Percentiles rank a stretch among this genome's conserved stretches.
phyloP scores from a whole-genome alignment of 2,113 vertebrate genomes.

The Xiphophorus maculatus region DNA sequence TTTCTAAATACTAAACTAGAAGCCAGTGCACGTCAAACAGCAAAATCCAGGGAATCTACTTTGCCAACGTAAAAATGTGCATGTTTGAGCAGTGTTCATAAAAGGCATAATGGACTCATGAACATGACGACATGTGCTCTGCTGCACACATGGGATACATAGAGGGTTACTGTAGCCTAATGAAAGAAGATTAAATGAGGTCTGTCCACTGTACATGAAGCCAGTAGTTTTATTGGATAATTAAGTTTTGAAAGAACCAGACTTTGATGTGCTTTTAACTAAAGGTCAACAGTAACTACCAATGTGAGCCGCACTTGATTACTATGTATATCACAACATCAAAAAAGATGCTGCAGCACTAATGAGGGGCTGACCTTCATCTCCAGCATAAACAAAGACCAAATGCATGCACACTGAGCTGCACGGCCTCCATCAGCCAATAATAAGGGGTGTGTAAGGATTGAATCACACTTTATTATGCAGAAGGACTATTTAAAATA shows the following conservation, averaged over 20 bases:
- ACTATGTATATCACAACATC: slow-evolving; percentile 74
- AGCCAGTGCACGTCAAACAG: slow-evolving; percentile 43
- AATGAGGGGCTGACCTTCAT: slow-evolving; percentile 77
- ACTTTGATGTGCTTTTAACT: slow-evolving; percentile 74
- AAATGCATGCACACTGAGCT: slow-evolving; percentile 45
- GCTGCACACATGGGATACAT: slow-evolving; percentile 35
- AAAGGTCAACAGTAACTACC: slow-evolving; percentile 73
- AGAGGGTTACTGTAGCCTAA: slow-evolving; percentile 54
- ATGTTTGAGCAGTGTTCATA: not conserved
- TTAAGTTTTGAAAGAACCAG: slow-evolving; percentile 66
- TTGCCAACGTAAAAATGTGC: not conserved
- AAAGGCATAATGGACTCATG: slow-evolving; percentile 35
- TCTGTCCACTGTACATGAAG: slow-evolving; percentile 58
- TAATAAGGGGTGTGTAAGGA: slow-evolving; percentile 43
- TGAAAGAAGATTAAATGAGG: slow-evolving; percentile 63
- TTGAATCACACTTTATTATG: slow-evolving; percentile 47
- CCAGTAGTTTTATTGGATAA: slow-evolving; percentile 70
- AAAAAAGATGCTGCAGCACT: slow-evolving; percentile 69
- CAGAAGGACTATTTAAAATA: slow-evolving; percentile 9
- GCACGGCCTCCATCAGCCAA: slow-evolving; percentile 45
- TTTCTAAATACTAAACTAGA: slow-evolving; percentile 65
- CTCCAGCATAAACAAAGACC: slow-evolving; percentile 63
- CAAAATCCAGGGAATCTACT: slow-evolving; percentile 39
- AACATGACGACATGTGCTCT: slow-evolving; percentile 29
- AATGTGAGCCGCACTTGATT: slow-evolving; percentile 62